Evolutionary conservation across 2,113 vertebrate species (phyloP), one percentile per base, ranked within the genome.

Genomic region (Catharus bicknelli): DNA sequence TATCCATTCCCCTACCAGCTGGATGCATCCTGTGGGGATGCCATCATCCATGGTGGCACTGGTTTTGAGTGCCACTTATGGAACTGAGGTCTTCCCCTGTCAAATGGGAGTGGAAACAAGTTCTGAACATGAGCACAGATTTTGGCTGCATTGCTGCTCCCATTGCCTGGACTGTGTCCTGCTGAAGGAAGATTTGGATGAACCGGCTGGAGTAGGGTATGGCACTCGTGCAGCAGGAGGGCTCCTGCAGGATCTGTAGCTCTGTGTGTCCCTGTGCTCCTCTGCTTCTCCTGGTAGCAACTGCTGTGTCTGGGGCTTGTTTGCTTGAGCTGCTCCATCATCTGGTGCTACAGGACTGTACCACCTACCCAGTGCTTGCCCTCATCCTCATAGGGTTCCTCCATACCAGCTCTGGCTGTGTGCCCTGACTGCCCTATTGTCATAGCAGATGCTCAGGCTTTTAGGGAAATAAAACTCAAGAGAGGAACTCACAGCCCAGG

Each of bases 351-450:
- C 2, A 13, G 22, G 54, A 20, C 45, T 27, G 29, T 12, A 11
- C 29, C 0, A 2, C 29, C 55, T 64, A n/a, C 45, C 23, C 40
- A 17, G 1, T 4, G 16, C 59, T 86, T 26, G 38, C 69, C 76
- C 40, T 62, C 5, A 3, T 43, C 48, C 32, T 51, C 1, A 2
- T 3, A 20, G 68, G 8, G 34, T 59, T 43, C 23, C 40, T 75
- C 25, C 2, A 14, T 32, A 11, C 29, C 0, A 0, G 27, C 26
- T 55, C 32, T 13, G 32, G 9, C 62, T 26, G 10, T 26, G 42
- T 42, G 22, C 34, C 25, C 13, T 15, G 34, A 20, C 48, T 82
- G 47, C 30, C 50, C 34, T 26, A 29, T 26, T 12, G 30, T n/a
- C 51, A 42, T 5, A 54, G 59, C 38, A 53, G 18, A 30, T 68